Percentiles rank a stretch among this genome's conserved stretches.
Evolutionary conservation across 2,888 invertebrate species (phyloP).

Genomic region (Eupithecia insigniata): DNA sequence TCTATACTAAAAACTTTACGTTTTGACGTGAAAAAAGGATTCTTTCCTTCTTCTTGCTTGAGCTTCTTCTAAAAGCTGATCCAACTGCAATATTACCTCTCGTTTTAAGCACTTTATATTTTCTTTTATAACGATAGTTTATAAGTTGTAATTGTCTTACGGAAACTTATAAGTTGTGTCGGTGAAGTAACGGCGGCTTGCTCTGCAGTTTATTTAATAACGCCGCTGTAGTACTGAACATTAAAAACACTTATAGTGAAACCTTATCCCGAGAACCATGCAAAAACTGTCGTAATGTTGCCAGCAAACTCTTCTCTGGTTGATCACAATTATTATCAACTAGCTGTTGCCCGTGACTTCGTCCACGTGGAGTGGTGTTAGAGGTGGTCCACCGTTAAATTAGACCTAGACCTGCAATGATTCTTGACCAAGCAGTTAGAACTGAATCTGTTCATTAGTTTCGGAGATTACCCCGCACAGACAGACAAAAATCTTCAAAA

Average conservation of each 20-base stretch:
- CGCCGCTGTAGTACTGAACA: background rate
- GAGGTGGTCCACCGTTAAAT: too few relatives aligned
- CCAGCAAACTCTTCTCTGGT: background rate
- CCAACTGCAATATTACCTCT: background rate
- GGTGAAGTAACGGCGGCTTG: slow-evolving; percentile 20
- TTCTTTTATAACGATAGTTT: slow-evolving; percentile 18
- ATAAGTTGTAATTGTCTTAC: slow-evolving; percentile 10
- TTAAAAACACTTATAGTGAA: slow-evolving; percentile 7
- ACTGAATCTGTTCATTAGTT: too few relatives aligned
- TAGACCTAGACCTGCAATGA: too few relatives aligned
- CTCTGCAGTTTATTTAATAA: slow-evolving; percentile 20
- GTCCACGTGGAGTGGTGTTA: too few relatives aligned
- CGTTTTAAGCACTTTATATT: slow-evolving; percentile 8
- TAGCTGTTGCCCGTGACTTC: too few relatives aligned
- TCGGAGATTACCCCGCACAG: too few relatives aligned
- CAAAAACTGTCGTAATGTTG: background rate
- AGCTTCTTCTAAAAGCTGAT: background rate
- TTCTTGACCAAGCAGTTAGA: too few relatives aligned
- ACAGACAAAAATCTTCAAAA: too few relatives aligned
- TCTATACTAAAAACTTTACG: background rate
- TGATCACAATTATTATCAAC: background rate
- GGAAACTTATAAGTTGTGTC: slow-evolving; percentile 1
- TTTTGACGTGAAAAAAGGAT: background rate
- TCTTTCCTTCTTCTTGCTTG: too few relatives aligned
- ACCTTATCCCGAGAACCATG: background rate